phyloP scores from a whole-genome alignment of 2,888 invertebrate species.

The Patella pellucida region DNA sequence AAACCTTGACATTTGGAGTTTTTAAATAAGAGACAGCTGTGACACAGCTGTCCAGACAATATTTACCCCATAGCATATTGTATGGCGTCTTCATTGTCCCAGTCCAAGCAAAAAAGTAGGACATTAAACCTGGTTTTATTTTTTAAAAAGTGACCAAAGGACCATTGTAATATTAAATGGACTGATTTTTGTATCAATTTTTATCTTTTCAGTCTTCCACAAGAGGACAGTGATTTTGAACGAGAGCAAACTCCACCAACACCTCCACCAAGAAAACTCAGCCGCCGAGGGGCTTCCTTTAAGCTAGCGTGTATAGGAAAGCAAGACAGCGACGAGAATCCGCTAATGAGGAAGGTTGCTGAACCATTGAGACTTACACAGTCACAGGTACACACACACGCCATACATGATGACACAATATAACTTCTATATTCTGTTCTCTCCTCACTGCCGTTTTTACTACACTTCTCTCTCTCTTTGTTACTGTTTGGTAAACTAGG shows the following conservation, averaged over 20 bases:
- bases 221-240: conserved; percentile 70
- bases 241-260: conserved; percentile 76
- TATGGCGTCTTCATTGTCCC: too few relatives aligned
- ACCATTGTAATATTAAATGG: not conserved
- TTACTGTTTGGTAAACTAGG: too few relatives aligned
- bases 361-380: conserved; percentile 81
- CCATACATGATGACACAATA: too few relatives aligned
- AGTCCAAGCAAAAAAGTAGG: too few relatives aligned
- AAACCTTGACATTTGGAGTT: too few relatives aligned
- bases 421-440: too few relatives aligned
- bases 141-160: not conserved
- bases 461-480: too few relatives aligned
- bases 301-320: conserved; percentile 71
- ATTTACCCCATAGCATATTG: too few relatives aligned
- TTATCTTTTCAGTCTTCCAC: conserved; percentile 61
- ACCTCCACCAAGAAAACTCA: conserved; percentile 66
- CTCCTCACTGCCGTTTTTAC: too few relatives aligned
- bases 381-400: conserved; percentile 65
- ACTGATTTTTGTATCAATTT: not conserved
- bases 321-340: conserved; percentile 72
- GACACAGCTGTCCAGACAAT: too few relatives aligned
- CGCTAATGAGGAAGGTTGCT: conserved; percentile 75
- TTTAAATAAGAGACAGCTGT: too few relatives aligned
- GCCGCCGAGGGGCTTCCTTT: conserved; percentile 66
- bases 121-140: too few relatives aligned